Evolutionary conservation across 2,888 invertebrate genomes (phyloP).

Genomic region (Aelia acuminata): DNA sequence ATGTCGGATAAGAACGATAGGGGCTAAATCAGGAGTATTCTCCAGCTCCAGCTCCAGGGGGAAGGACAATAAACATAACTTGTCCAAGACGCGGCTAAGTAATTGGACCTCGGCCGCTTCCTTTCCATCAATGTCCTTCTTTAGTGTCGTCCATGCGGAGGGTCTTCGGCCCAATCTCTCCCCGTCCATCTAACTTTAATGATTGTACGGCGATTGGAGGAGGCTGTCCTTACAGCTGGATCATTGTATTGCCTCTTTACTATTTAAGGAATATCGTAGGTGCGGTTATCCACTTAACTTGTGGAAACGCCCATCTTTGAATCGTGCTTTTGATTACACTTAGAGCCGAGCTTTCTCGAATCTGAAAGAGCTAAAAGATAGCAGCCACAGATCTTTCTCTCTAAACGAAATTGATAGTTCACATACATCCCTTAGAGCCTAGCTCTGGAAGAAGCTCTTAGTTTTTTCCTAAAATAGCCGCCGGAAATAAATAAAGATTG

Average conservation of each 20-base stretch:
- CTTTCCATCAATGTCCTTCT: conserved; percentile 43
- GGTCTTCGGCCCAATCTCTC: neutral
- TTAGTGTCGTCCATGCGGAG: conserved; percentile 32
- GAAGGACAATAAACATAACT: conserved; percentile 40
- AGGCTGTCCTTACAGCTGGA: neutral
- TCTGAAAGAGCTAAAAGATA: neutral
- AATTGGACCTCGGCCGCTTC: conserved; percentile 33
- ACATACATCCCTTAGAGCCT: neutral
- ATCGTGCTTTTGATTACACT: neutral
- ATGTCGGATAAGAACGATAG: conserved; percentile 6
- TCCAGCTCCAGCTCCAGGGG: neutral
- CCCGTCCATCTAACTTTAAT: conserved; percentile 16
- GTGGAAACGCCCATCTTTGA: neutral
- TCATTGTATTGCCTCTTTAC: neutral
- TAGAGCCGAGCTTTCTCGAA: neutral
- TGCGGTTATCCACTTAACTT: neutral
- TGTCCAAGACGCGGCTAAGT: conserved; percentile 33
- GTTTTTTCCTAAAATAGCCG: neutral
- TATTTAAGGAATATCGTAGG: neutral
- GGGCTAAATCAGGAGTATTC: conserved; percentile 37
- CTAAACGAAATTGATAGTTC: neutral
- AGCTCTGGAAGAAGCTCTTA: neutral
- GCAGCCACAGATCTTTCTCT: neutral
- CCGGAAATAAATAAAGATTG: neutral
- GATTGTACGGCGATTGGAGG: neutral